Base-by-base conservation (phyloP, 2,888 invertebrate genomes). In the Eupithecia insigniata region DNA sequence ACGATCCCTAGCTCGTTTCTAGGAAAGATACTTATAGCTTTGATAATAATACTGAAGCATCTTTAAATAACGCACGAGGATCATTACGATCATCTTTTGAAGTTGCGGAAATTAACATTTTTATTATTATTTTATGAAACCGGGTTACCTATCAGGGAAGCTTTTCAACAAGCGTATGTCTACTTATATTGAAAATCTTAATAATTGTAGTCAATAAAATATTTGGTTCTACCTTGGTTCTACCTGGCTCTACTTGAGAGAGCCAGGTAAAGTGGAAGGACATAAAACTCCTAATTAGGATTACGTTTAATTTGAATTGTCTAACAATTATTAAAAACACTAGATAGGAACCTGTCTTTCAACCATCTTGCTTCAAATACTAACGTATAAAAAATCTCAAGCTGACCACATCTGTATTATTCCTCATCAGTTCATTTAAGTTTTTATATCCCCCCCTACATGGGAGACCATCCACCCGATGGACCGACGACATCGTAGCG, bases 51-150 rank as follows among this genome's bases (percentile, higher is more conserved):
- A 26, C 26, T 14, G 26, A 26, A 55, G 26, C 55, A 14, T 26
- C 55, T 26, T 55, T 22, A 26, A 55, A 55, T 55, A 55, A 14
- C 55, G 55, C 22, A 55, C 26, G 55, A 55, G 26, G 4, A 26
- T 4, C 55, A n/a, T n/a, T 55, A 26, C 26, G 55, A 55, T 22
- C 22, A 4, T 26, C 55, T 55, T 55, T 55, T 26, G 55, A 55
- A 26, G 55, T 26, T 26, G 26, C 22, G 55, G 55, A 26, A 14
- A 55, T 55, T 55, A 55, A 12, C 12, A 55, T 26, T 55, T 55
- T 55, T 14, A 55, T 55, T 55, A 55, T n/a, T n/a, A 55, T 55
- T 55, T 55, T 5, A 26, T 22, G 51, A 55, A 55, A 55, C 51
- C 26, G 22, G 14, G 14, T 1, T 55, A 43, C 18, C n/a, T 18